phyloP scores from a whole-genome alignment of 2,113 vertebrate species.

The Mormyrus iriodes region DNA sequence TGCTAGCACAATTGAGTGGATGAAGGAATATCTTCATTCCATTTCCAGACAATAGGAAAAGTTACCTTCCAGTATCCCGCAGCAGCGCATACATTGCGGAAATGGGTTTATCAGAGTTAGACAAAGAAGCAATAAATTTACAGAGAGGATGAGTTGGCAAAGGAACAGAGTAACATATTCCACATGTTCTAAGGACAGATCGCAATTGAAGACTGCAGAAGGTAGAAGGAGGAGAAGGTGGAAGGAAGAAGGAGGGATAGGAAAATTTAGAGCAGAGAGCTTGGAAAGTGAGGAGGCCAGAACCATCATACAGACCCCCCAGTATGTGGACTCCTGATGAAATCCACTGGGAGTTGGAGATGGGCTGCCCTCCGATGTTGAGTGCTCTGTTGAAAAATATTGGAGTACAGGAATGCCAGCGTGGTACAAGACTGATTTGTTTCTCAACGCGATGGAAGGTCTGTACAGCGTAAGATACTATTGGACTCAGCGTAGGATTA shows the following conservation, averaged over 20 bases:
- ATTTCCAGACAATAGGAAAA: too few relatives aligned
- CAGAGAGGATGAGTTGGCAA: background rate
- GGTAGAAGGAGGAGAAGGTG: background rate
- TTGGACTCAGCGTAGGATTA: background rate
- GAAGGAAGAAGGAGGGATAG: background rate
- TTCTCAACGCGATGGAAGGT: background rate
- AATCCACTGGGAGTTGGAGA: background rate
- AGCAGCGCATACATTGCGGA: background rate
- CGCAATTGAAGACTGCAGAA: background rate
- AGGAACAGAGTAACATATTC: background rate
- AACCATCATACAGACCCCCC: background rate
- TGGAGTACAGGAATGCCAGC: background rate
- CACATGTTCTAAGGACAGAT: background rate
- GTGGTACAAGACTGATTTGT: background rate
- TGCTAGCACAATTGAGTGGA: too few relatives aligned
- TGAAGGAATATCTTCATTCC: too few relatives aligned
- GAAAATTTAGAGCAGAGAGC: constrained; percentile 5
- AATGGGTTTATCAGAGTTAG: background rate
- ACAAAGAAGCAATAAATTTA: background rate
- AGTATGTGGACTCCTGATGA: background rate
- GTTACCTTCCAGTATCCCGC: background rate
- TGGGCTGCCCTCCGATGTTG: background rate
- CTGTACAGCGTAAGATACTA: background rate
- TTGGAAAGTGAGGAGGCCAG: background rate
- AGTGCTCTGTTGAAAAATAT: background rate